phyloP scores from a whole-genome alignment of 2,113 vertebrate species.

The Boulengerochromis microlepis region DNA sequence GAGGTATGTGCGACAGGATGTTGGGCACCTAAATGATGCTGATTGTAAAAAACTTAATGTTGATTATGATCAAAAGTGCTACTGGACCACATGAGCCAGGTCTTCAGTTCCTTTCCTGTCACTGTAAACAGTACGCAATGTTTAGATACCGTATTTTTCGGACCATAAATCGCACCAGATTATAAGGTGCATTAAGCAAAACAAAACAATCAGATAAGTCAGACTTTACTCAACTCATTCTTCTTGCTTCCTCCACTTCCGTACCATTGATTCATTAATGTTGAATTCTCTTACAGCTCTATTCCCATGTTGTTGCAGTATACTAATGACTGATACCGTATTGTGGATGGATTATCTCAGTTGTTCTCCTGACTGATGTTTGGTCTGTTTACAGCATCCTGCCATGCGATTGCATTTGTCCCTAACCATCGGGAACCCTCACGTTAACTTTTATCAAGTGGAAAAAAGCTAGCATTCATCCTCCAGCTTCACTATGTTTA shows the following conservation, averaged over 20 bases:
- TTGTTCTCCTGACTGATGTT: background rate
- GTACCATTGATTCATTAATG: background rate
- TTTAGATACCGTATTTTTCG: background rate
- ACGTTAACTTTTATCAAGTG: background rate
- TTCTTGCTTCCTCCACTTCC: background rate
- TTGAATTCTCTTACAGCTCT: background rate
- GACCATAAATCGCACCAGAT: background rate
- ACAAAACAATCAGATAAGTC: background rate
- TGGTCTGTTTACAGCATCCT: background rate
- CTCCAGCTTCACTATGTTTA: background rate
- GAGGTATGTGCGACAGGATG: background rate
- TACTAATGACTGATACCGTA: background rate
- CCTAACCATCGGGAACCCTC: background rate
- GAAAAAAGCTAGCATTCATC: background rate
- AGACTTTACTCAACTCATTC: background rate
- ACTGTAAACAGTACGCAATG: background rate
- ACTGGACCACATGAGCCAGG: background rate
- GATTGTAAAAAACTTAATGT: background rate
- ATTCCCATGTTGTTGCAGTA: background rate
- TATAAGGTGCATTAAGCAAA: background rate
- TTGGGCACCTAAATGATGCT: background rate
- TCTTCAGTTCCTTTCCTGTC: background rate
- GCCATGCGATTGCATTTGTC: background rate
- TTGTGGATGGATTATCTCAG: background rate
- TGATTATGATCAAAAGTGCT: background rate